phyloP scores from a whole-genome alignment of 2,888 invertebrate species.

The Adelphocoris suturalis region DNA sequence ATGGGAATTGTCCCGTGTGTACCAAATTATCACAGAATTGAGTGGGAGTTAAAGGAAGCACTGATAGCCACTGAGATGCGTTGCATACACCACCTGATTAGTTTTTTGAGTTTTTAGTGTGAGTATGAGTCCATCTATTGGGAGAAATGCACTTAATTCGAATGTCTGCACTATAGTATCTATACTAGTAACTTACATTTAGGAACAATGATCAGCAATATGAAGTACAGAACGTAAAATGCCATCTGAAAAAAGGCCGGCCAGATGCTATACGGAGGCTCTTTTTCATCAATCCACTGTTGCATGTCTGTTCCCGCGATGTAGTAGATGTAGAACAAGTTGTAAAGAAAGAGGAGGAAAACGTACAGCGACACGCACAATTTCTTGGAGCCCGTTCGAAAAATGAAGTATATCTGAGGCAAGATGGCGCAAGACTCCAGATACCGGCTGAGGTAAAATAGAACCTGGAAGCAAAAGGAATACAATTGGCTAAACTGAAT shows the following conservation, averaged over 20 bases:
- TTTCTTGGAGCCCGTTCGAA: constrained; percentile 61
- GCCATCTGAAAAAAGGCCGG: constrained; percentile 35
- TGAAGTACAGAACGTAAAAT: constrained; percentile 34
- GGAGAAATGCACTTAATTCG: too few species aligned
- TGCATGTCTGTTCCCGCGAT: background rate
- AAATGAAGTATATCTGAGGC: constrained; percentile 61
- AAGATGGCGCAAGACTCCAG: constrained; percentile 45
- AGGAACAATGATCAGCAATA: constrained; percentile 42
- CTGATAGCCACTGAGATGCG: too few species aligned
- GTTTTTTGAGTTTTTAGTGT: too few species aligned
- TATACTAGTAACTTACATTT: constrained; percentile 49
- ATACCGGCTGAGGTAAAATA: constrained; percentile 47
- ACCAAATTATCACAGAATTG: too few species aligned
- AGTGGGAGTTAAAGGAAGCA: too few species aligned
- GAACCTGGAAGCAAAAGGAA: constrained; percentile 38
- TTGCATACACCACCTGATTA: too few species aligned
- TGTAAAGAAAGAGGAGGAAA: background rate
- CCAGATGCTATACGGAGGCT: background rate
- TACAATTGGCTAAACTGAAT: too few species aligned
- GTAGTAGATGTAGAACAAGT: constrained; percentile 40
- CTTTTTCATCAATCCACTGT: background rate
- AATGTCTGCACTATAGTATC: too few species aligned
- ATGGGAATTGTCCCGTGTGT: too few species aligned
- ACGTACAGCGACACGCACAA: constrained; percentile 53
- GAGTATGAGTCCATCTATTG: too few species aligned